Evolutionary conservation across 2,113 vertebrate species (phyloP), one percentile per base, ranked within the genome.

Genomic region (Nicator chloris): DNA sequence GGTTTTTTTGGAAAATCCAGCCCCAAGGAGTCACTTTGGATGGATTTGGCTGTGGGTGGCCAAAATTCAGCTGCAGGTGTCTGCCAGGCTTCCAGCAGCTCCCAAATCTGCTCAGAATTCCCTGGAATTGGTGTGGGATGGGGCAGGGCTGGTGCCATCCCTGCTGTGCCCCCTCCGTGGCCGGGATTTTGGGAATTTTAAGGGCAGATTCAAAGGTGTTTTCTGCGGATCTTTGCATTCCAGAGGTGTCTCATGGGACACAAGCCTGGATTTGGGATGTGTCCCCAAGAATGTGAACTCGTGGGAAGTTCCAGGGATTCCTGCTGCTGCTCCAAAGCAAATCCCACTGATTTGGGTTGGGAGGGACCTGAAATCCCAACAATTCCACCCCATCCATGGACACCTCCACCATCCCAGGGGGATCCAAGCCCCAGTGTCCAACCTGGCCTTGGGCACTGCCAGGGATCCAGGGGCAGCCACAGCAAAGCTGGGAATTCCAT

Each of bases 11-110:
- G 42, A 64, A 70, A 60, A 39, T 13, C 18, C 35, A 35, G 22
- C 6, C 10, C 37, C 30, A 20, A 17, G 6, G 35, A 50, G 6
- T 33, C 22, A 12, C 22, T 61, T 26, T 5, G 44, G 16, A 13
- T 15, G 18, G 33, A 23, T 75, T 59, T 1, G 0, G 5, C 42
- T 17, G 35, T 2, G 2, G 24, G 13, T 19, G 8, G 23, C 37
- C 47, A 11, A 42, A 51, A 42, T 42, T 13, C 23, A 12, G 37
- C 23, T 17, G 70, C 19, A 39, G 49, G 27, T 2, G 42, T 30
- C 10, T 18, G 28, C 22, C 16, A 5, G 20, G 15, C 50, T 71
- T 33, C 28, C 50, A 42, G 68, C 30, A 33, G 39, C 39, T 21
- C 59, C 37, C 11, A 37, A 53, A 53, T 28, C 31, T 2, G 3